These are phyloP conservation scores for Euglossa dilemma DNA, from an alignment of 1,140 invertebrate genomes.

Conservation along the genomic window DNA sequence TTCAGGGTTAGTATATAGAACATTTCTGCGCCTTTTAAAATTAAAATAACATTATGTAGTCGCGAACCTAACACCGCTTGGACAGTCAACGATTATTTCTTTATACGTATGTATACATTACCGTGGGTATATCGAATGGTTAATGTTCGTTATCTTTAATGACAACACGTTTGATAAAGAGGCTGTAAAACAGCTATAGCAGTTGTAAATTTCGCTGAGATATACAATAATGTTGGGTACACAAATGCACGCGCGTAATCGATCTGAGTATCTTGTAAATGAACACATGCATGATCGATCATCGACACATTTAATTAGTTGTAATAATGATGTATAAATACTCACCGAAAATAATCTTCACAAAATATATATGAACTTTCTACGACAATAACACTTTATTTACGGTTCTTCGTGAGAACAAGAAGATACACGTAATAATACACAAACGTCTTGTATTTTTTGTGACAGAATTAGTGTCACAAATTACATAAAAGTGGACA, in stretches of 20 bases:
- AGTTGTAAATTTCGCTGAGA: slow-evolving; percentile 30
- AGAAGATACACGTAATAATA: slow-evolving; percentile 45
- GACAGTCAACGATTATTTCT: neutral
- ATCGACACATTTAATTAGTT: slow-evolving; percentile 40
- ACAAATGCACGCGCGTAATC: slow-evolving; percentile 28
- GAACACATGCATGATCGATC: slow-evolving; percentile 40
- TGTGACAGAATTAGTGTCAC: slow-evolving; percentile 5
- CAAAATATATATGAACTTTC: slow-evolving; percentile 38
- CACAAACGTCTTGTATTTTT: slow-evolving; percentile 39
- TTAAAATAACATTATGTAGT: slow-evolving; percentile 6
- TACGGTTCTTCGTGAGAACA: slow-evolving; percentile 31
- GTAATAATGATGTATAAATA: slow-evolving; percentile 51
- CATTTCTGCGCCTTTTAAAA: slow-evolving; percentile 3
- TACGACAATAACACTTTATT: slow-evolving; percentile 46
- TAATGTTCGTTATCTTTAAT: slow-evolving; percentile 22
- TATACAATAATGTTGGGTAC: slow-evolving; percentile 26
- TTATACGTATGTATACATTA: slow-evolving; percentile 18
- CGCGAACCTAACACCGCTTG: neutral
- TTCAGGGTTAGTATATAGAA: slow-evolving; percentile 27
- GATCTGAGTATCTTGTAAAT: slow-evolving; percentile 10
- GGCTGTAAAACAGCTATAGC: slow-evolving; percentile 23
- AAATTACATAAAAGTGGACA: slow-evolving; percentile 30
- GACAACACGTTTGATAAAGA: slow-evolving; percentile 24
- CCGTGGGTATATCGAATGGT: slow-evolving; percentile 14
- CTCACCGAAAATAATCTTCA: slow-evolving; percentile 48